phyloP scores from a whole-genome alignment of 2,113 vertebrate genomes.

The Podiceps cristatus region DNA sequence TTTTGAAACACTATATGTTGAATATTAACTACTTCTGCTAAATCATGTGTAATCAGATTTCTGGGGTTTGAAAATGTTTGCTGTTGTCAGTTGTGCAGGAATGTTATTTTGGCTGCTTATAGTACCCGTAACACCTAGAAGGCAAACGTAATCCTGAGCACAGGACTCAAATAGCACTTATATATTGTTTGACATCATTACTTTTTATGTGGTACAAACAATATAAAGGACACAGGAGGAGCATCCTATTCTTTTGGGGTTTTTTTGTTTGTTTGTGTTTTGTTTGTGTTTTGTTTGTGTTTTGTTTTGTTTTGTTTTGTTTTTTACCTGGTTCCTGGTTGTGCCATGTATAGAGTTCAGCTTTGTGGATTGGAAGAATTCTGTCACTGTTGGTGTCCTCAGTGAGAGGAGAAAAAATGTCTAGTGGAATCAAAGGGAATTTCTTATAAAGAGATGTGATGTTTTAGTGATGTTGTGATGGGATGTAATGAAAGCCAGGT shows the following conservation, averaged over 20 bases:
- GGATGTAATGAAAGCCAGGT: neutral
- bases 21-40: neutral
- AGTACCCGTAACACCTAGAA: neutral
- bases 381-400: neutral
- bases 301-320: no score
- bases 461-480: neutral
- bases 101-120: neutral
- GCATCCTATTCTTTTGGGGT: accelerated
- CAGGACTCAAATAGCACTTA: neutral
- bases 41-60: neutral
- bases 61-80: neutral
- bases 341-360: neutral
- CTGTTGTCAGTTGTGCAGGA: neutral
- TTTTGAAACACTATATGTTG: neutral
- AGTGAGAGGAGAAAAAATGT: neutral
- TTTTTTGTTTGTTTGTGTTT: no score
- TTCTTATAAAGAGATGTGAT: neutral
- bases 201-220: neutral
- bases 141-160: neutral
- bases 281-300: no score
- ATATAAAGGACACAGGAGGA: neutral
- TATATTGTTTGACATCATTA: neutral
- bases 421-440: neutral
- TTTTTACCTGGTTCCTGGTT: neutral
- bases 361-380: neutral